A percentile compares a stretch with the other conserved stretches of the same genome.
Evolutionary conservation across 1,140 invertebrate species (phyloP).

Genomic region (Anagrus nilaparvatae): DNA sequence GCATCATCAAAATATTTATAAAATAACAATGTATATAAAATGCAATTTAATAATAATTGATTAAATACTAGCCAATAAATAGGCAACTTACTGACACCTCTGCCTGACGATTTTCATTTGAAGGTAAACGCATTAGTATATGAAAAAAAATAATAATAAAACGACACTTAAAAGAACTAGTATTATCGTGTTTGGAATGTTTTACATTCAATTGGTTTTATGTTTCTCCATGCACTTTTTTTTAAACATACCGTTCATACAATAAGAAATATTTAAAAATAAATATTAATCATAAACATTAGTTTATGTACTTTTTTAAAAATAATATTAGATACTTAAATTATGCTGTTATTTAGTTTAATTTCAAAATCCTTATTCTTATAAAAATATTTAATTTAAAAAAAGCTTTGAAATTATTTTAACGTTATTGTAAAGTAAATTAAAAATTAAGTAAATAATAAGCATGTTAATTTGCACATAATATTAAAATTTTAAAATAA

Average conservation of each 20-base stretch:
- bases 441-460: background rate
- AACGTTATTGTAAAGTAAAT: constrained; percentile 1
- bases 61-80: no score
- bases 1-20: constrained; percentile 19
- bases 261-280: constrained; percentile 8
- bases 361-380: background rate
- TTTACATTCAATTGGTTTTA: constrained; percentile 9
- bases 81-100: constrained; percentile 38
- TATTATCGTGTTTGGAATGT: constrained; percentile 22
- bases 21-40: constrained; percentile 19
- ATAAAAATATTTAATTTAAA: constrained; percentile 15
- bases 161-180: constrained; percentile 21
- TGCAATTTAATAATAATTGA: constrained; percentile 28
- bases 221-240: no score
- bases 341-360: background rate
- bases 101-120: constrained; percentile 34
- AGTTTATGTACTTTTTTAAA: background rate
- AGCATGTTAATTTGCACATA: constrained; percentile 1
- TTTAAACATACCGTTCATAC: constrained; percentile 13
- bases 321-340: background rate
- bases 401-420: constrained; percentile 13
- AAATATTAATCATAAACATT: constrained; percentile 7
- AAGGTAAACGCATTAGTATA: constrained; percentile 34
- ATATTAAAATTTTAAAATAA: background rate
- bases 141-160: constrained; percentile 30